Evolutionary conservation across 2,113 vertebrate genomes (phyloP).

Genomic region (Grammomys surdaster): DNA sequence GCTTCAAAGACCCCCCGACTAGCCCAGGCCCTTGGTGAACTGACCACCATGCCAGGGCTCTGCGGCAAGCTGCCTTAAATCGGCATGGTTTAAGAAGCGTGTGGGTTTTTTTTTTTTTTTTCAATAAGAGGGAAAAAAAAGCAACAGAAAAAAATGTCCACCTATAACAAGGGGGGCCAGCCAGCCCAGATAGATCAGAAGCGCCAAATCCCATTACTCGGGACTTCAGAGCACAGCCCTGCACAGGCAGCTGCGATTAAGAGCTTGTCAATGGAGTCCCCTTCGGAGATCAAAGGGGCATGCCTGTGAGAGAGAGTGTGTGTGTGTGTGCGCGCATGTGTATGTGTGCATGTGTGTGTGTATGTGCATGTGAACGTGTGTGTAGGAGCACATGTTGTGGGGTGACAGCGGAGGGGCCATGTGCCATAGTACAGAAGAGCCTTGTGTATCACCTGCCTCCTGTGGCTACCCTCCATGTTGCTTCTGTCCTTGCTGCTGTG

Average conservation of each 20-base stretch:
- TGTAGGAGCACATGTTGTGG: not conserved
- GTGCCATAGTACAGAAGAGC: not conserved
- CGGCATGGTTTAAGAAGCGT: constrained; percentile 77
- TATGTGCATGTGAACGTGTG: not conserved
- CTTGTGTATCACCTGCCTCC: not conserved
- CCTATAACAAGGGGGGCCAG: constrained; percentile 66
- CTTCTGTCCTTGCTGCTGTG: not conserved
- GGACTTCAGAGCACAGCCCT: constrained; percentile 90
- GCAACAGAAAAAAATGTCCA: constrained; percentile 44
- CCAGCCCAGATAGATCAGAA: constrained; percentile 87
- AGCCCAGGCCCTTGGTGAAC: constrained; percentile 73
- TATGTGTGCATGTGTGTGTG: not conserved
- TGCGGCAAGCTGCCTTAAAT: constrained; percentile 83
- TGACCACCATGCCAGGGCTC: constrained; percentile 73
- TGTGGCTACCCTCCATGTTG: not conserved
- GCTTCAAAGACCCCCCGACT: constrained; percentile 90
- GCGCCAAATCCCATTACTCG: constrained; percentile 91
- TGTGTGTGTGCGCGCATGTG: not conserved
- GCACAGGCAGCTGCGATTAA: constrained; percentile 87
- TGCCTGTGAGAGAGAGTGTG: not conserved
- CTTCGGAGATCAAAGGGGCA: constrained; percentile 92
- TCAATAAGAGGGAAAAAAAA: constrained; percentile 58
- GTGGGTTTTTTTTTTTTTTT: constrained; percentile 27
- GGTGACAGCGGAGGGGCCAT: not conserved
- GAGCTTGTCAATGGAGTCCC: constrained; percentile 89